Conservation (phyloP, 92 coral and sea anemone genomes). For the Zoanthus solanderi region DNA sequence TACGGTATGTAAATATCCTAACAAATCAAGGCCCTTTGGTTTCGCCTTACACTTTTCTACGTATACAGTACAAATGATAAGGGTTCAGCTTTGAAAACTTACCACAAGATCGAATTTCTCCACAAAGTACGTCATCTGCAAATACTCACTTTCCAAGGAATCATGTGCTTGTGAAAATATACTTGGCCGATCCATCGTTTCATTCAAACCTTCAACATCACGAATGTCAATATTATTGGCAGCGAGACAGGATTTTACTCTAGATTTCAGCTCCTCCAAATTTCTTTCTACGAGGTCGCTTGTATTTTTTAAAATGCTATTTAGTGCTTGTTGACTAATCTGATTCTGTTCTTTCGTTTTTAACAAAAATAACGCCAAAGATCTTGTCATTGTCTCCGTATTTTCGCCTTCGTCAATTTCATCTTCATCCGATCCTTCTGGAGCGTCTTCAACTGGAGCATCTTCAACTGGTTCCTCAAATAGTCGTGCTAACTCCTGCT, state of each 20-base stretch:
- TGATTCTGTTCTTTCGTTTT: conserved; percentile 59
- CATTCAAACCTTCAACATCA: conserved; percentile 44
- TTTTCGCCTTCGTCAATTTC: conserved; percentile 13
- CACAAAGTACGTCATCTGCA: conserved; percentile 33
- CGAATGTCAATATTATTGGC: conserved; percentile 43
- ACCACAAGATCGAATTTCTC: conserved; percentile 38
- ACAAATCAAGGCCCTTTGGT: no score
- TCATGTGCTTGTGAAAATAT: conserved; percentile 16
- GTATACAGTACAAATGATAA: no score
- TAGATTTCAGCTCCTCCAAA: conserved; percentile 33
- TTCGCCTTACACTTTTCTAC: no score
- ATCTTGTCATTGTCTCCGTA: conserved; percentile 39
- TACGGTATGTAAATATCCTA: no score
- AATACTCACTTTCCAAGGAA: conserved; percentile 33
- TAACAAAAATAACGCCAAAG: conserved; percentile 54
- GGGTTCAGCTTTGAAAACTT: neutral
- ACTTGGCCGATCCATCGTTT: conserved; percentile 17
- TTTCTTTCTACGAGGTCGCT: conserved; percentile 47
- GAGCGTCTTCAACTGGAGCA: conserved; percentile 17
- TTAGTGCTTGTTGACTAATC: conserved; percentile 56
- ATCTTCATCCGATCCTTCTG: conserved; percentile 50
- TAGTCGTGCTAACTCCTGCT: neutral
- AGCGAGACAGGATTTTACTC: conserved; percentile 29
- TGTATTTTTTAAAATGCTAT: conserved; percentile 50
- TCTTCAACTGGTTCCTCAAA: conserved; percentile 14